A percentile compares a stretch with the other conserved stretches of the same genome.
These are phyloP conservation scores for Magallana gigas DNA, from an alignment of 1,140 invertebrate species.

Conservation along the genomic window DNA sequence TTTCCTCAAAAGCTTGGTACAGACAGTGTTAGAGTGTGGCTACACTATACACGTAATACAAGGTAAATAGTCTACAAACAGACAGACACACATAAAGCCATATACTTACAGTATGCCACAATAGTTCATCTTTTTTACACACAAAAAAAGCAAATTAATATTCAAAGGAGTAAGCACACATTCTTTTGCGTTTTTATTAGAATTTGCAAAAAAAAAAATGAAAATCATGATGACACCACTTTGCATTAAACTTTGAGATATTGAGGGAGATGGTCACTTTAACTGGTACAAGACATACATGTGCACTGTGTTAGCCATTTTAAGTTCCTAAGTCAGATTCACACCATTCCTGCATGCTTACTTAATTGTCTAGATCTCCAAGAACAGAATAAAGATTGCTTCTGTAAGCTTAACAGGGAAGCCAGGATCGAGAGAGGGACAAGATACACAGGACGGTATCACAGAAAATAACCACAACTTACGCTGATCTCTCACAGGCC, in stretches of 20 bases:
- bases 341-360: not conserved
- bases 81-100: slow-evolving; percentile 11
- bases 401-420: not conserved
- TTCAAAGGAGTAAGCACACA: slow-evolving; percentile 16
- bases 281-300: too few species aligned
- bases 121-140: slow-evolving; percentile 20
- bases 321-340: not conserved
- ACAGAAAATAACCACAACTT: not conserved
- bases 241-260: slow-evolving; percentile 24
- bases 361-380: not conserved
- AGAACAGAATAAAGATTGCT: not conserved
- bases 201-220: not conserved
- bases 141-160: slow-evolving; percentile 2
- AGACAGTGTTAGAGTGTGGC: slow-evolving; percentile 24
- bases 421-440: not conserved
- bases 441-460: not conserved
- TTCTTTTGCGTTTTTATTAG: not conserved
- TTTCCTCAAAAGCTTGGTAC: not conserved
- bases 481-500: not conserved
- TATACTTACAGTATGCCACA: slow-evolving; percentile 19
- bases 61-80: not conserved
- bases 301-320: not conserved
- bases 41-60: not conserved
- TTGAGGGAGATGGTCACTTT: not conserved
- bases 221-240: too few species aligned